These are phyloP conservation scores for Telmatochromis sp. DNA, from an alignment of 2,113 vertebrate genomes.

Conservation along the genomic window DNA sequence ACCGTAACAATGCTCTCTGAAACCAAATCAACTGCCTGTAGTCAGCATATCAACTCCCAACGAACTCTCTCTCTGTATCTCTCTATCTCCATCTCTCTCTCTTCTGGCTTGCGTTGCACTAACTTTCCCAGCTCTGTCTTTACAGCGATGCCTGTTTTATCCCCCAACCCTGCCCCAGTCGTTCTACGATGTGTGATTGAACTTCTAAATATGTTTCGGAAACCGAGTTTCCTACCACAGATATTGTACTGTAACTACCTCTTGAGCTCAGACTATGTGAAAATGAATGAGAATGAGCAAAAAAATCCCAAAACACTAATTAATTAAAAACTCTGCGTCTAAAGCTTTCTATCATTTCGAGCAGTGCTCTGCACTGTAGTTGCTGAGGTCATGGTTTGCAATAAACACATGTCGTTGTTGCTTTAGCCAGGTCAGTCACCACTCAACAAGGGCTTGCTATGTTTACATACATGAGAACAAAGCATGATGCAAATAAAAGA, in stretches of 20 bases:
- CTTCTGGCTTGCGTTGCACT: not conserved
- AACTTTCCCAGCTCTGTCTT: not conserved
- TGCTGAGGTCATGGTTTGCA: rapidly evolving
- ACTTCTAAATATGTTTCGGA: slow-evolving; percentile 16
- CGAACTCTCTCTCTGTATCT: slow-evolving; percentile 31
- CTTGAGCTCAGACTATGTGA: not conserved
- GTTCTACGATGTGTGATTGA: slow-evolving; percentile 15
- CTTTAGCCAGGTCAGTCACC: not conserved
- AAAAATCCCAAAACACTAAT: rapidly evolving
- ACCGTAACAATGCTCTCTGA: slow-evolving; percentile 66
- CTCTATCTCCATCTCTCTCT: slow-evolving; percentile 18
- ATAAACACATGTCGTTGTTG: not conserved
- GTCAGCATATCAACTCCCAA: slow-evolving; percentile 63
- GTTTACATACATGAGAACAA: not conserved
- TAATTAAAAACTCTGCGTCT: rapidly evolving
- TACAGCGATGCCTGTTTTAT: not conserved
- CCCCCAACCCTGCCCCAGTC: not conserved
- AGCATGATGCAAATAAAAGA: not conserved
- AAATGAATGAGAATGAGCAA: not conserved
- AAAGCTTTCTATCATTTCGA: not conserved
- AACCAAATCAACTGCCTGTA: slow-evolving; percentile 70
- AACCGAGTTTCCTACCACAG: not conserved
- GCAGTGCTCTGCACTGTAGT: not conserved
- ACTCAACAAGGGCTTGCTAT: not conserved
- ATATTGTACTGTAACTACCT: not conserved